These are phyloP conservation scores for Erannis defoliaria DNA, from an alignment of 2,888 invertebrate genomes.

Conservation along the genomic window DNA sequence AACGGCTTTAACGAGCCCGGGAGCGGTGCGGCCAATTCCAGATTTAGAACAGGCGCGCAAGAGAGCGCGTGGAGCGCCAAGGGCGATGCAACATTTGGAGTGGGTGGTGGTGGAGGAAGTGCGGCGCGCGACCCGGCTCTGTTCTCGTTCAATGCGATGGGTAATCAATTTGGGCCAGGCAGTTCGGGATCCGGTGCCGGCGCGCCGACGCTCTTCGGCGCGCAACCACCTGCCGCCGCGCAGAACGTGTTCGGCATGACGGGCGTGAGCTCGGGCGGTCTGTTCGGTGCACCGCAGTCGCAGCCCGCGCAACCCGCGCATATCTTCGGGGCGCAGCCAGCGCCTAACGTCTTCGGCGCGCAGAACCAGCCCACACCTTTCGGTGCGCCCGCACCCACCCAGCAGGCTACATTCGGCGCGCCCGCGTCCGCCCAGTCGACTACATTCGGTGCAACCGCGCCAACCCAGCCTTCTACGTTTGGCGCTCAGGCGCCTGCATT, in stretches of 20 bases:
- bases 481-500: slow-evolving; percentile 69
- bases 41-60: slow-evolving; percentile 29
- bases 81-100: slow-evolving; percentile 54
- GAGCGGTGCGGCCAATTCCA: neutral
- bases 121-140: slow-evolving; percentile 58
- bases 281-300: slow-evolving; percentile 60
- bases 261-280: slow-evolving; percentile 53
- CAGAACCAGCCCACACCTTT: slow-evolving; percentile 58
- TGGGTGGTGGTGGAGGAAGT: slow-evolving; percentile 45
- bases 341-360: slow-evolving; percentile 61
- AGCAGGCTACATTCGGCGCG: slow-evolving; percentile 69
- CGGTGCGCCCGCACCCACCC: slow-evolving; percentile 55
- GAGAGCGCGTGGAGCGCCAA: slow-evolving; percentile 65
- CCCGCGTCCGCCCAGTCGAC: slow-evolving; percentile 58
- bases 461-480: slow-evolving; percentile 66
- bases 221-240: neutral
- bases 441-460: slow-evolving; percentile 63
- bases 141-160: slow-evolving; percentile 62
- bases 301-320: slow-evolving; percentile 32
- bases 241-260: slow-evolving; percentile 63
- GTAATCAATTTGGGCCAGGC: slow-evolving; percentile 55
- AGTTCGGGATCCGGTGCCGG: neutral
- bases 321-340: slow-evolving; percentile 61
- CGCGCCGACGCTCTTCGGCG: slow-evolving; percentile 54
- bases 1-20: neutral